These are phyloP conservation scores for Anomalospiza imberbis DNA, from an alignment of 2,797 vertebrate species.

Conservation along the genomic window DNA sequence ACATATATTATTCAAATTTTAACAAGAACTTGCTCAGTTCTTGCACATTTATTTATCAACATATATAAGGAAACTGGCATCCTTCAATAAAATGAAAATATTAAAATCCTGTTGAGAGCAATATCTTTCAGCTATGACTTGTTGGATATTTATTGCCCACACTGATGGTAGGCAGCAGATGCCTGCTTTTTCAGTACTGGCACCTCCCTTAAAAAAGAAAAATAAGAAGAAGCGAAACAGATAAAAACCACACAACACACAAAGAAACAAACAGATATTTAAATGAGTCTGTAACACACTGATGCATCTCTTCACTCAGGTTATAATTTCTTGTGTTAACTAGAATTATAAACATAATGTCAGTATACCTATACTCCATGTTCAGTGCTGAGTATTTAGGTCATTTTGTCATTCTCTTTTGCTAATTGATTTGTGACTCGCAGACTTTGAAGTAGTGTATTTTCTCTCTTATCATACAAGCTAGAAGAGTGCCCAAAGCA, in stretches of 20 bases:
- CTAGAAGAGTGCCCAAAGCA: neutral
- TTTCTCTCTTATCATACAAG: neutral
- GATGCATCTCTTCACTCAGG: neutral
- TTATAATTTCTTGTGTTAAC: neutral
- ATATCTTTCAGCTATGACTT: neutral
- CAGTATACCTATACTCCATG: neutral
- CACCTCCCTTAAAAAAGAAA: neutral
- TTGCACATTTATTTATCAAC: neutral
- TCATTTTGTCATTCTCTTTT: neutral
- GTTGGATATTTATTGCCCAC: neutral
- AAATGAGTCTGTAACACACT: neutral
- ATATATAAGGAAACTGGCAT: neutral
- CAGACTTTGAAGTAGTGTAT: neutral
- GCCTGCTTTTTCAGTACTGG: neutral
- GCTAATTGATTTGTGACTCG: neutral
- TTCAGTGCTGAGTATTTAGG: neutral
- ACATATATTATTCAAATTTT: too few species aligned
- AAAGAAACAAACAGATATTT: neutral
- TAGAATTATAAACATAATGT: neutral
- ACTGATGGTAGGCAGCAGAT: conserved; percentile 1
- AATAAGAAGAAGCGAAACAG: neutral
- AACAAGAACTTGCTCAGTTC: neutral
- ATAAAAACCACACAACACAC: neutral
- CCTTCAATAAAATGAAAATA: neutral
- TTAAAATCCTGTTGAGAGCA: neutral